These are phyloP conservation scores for Mus caroli DNA, from an alignment of 2,797 vertebrate genomes.

Conservation along the genomic window DNA sequence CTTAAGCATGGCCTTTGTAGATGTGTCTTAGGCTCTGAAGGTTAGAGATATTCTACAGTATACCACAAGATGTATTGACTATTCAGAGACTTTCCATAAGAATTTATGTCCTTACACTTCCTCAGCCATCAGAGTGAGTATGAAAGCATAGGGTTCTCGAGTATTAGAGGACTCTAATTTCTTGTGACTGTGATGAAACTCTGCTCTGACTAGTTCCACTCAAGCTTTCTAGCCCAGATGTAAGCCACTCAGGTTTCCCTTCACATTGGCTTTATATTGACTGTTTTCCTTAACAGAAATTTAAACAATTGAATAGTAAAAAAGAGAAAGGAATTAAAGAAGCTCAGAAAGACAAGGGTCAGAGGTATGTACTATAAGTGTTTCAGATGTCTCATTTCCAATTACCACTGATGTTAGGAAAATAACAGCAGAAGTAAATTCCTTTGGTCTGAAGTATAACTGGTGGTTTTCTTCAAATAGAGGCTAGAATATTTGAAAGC, in stretches of 20 bases:
- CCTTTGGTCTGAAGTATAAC: background rate
- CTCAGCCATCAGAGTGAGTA: constrained; percentile 19
- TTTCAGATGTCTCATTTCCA: background rate
- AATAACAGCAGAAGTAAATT: background rate
- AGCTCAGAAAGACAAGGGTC: background rate
- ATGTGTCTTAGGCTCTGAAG: background rate
- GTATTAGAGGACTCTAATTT: background rate
- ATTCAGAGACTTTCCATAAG: background rate
- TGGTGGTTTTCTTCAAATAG: constrained; percentile 21
- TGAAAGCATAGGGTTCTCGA: background rate
- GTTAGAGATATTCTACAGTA: background rate
- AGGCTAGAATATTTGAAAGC: background rate
- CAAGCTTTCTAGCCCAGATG: background rate
- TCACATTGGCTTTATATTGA: background rate
- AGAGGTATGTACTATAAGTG: background rate
- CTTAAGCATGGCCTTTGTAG: background rate
- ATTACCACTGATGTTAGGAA: background rate
- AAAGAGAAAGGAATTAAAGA: background rate
- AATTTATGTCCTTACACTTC: background rate
- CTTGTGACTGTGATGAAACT: background rate
- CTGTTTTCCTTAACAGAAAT: background rate
- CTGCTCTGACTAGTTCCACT: background rate
- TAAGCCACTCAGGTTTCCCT: background rate
- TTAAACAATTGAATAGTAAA: background rate
- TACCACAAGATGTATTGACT: background rate